Evolutionary conservation across 37 sponge, comb jelly and placozoan genomes (phyloP), one percentile per base, ranked within the genome.

Genomic region (Bolinopsis microptera): DNA sequence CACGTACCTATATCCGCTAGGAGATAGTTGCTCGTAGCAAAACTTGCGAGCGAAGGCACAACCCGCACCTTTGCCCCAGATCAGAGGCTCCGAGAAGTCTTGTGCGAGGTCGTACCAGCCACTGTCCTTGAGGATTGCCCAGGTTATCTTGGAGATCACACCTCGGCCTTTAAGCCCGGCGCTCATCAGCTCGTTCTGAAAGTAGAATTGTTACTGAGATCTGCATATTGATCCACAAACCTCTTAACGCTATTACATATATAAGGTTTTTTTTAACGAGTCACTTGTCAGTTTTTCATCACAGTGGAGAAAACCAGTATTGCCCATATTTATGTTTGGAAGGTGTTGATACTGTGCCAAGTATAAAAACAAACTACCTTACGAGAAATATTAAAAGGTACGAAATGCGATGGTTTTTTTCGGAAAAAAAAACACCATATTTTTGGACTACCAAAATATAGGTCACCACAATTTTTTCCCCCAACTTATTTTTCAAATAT

Each of bases 41-140:
- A 80, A 36, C 82, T 80, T 80, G 82, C 2, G 82, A 27, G 38
- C 38, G 82, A 80, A 80, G 8, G 23, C 22, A 30, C 82, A 80
- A 1, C 82, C 37, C 2, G 82, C 82, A 24, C 22, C 32, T 9
- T 34, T 36, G 3, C 82, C 82, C 82, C 82, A 80, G 34, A 21
- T 1, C 2, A 80, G 35, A 5, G 35, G 82, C 82, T 80, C 82
- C 2, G 35, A 18, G 82, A 80, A 33, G 38, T 80, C 82, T 2
- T 22, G 1, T 1, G 38, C 2, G 35, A 80, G 32, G 32, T 80
- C 82, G 38, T 80, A 80, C 82, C 82, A 80, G 35, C 82, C 82
- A 37, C 32, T 80, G 38, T 35, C 82, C 23, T 36, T 27, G 38
- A 80, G 82, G 22, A 80, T 1, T 33, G 82, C 82, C 35, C 82